A percentile compares a stretch with the other conserved stretches of the same genome.
These are phyloP conservation scores for Heloderma charlesbogerti DNA, from an alignment of 2,113 vertebrate genomes.

Conservation along the genomic window DNA sequence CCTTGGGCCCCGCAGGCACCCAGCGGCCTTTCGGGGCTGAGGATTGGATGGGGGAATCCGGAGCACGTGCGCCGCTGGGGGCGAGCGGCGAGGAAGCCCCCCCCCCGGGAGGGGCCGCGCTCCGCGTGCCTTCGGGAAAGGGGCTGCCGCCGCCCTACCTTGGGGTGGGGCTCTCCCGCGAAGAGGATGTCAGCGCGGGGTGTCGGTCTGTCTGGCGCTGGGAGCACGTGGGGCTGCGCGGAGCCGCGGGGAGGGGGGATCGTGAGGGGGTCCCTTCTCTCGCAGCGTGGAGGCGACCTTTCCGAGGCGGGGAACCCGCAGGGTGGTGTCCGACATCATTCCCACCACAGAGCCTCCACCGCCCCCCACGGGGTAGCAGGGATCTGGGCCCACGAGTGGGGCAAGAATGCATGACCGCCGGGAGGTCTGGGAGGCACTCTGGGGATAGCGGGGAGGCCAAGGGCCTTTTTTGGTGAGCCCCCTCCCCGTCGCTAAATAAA, in stretches of 20 bases:
- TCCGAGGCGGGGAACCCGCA: background rate
- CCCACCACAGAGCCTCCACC: background rate
- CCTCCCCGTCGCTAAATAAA: background rate
- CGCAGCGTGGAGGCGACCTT: background rate
- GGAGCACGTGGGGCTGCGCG: conserved; percentile 19
- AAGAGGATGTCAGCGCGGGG: background rate
- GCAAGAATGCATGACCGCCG: background rate
- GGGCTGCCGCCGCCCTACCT: background rate
- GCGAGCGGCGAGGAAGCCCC: background rate
- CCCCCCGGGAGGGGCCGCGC: background rate
- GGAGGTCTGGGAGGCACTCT: background rate
- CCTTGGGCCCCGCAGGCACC: background rate
- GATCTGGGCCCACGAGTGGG: background rate
- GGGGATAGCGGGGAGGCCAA: background rate
- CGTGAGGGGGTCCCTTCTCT: background rate
- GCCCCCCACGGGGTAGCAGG: background rate
- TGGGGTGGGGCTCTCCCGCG: conserved; percentile 16
- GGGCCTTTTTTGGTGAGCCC: background rate
- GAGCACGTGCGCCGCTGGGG: background rate
- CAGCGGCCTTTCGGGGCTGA: background rate
- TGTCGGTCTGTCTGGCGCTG: background rate
- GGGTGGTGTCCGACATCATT: background rate
- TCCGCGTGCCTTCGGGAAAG: background rate
- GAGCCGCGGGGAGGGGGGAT: background rate
- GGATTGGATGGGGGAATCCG: background rate